phyloP scores from a whole-genome alignment of 2,113 vertebrate genomes.

The Scalopus aquaticus region DNA sequence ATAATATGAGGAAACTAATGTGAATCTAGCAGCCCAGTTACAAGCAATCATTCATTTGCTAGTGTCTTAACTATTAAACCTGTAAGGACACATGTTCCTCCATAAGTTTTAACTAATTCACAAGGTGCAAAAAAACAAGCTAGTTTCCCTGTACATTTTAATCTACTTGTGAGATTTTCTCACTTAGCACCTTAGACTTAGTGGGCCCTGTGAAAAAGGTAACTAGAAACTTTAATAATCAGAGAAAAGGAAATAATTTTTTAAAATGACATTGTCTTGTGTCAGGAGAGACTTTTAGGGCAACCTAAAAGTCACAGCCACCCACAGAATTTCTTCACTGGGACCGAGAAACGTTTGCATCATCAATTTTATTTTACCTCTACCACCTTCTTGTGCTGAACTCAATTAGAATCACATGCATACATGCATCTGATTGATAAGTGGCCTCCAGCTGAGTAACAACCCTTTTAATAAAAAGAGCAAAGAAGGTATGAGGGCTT shows the following conservation, averaged over 20 bases:
- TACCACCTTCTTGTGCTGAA: neutral
- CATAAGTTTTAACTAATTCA: neutral
- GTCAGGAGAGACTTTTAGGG: neutral
- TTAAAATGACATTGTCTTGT: neutral
- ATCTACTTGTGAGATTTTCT: neutral
- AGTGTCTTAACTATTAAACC: neutral
- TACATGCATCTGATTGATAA: neutral
- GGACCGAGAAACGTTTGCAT: neutral
- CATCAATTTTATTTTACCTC: neutral
- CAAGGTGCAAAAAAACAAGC: neutral
- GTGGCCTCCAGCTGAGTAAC: slow-evolving; percentile 72
- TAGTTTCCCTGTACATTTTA: neutral
- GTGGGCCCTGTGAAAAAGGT: neutral
- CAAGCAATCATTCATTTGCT: neutral
- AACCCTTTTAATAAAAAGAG: slow-evolving; percentile 59
- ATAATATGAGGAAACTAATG: neutral
- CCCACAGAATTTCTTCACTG: neutral
- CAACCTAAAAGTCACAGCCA: neutral
- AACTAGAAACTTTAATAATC: neutral
- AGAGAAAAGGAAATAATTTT: neutral
- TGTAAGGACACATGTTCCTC: neutral
- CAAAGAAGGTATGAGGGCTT: slow-evolving; percentile 47
- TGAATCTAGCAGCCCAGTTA: neutral
- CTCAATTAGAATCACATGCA: neutral
- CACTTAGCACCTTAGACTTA: neutral